phyloP scores from a whole-genome alignment of 2,797 vertebrate genomes.

The Oreochromis mossambicus region DNA sequence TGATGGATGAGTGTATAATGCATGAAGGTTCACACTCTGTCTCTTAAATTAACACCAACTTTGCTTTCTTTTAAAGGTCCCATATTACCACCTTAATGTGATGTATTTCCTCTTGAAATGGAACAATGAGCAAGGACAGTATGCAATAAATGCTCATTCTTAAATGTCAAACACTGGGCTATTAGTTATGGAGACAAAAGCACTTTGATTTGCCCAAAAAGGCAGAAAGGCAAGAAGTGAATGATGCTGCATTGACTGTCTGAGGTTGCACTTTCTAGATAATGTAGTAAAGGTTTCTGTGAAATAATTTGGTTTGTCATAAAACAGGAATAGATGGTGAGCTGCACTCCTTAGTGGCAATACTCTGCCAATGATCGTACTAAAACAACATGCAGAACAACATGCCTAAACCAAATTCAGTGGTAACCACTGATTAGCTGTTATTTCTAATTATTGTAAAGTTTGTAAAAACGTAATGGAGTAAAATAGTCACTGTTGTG shows the following conservation, averaged over 20 bases:
- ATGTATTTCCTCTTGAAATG: background rate
- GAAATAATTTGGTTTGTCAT: background rate
- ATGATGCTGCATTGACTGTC: background rate
- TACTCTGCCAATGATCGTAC: fast-evolving
- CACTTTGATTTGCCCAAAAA: background rate
- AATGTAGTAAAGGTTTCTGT: background rate
- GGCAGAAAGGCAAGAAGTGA: background rate
- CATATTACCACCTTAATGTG: background rate
- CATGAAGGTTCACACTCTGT: background rate
- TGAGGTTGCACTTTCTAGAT: background rate
- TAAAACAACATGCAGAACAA: background rate
- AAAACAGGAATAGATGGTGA: background rate
- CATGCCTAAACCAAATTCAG: background rate
- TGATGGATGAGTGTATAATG: background rate
- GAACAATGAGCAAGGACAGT: background rate
- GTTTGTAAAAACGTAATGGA: fast-evolving
- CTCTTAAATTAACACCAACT: background rate
- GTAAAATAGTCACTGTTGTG: background rate
- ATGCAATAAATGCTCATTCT: background rate
- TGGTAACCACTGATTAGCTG: fast-evolving
- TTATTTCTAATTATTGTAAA: background rate
- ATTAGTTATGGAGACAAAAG: background rate
- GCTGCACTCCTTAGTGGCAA: background rate
- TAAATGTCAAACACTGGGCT: background rate
- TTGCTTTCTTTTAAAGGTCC: background rate